Conservation (phyloP, 2,888 invertebrate species). For the Hydrotaea cyrtoneurina region DNA sequence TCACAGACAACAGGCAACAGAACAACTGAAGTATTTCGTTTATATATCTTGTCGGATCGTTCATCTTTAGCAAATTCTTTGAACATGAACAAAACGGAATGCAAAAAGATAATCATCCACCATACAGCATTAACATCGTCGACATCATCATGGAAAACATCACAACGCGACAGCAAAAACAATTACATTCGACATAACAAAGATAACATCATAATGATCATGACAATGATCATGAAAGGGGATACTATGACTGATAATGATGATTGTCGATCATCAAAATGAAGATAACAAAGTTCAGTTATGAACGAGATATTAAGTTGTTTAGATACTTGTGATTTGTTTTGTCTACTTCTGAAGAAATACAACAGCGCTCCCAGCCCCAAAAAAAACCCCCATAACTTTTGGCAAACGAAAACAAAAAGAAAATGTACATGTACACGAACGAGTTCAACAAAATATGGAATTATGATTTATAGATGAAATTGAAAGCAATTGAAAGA, state of each 20-base stretch:
- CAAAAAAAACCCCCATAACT: not conserved
- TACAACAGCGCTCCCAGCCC: not conserved
- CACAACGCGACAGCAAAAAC: constrained; percentile 14
- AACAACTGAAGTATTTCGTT: constrained; percentile 43
- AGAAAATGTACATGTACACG: no score
- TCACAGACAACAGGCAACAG: constrained; percentile 60
- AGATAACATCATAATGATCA: constrained; percentile 68
- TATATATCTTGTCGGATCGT: constrained; percentile 32
- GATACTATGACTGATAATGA: constrained; percentile 32
- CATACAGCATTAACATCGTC: constrained; percentile 41
- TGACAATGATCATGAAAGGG: constrained; percentile 68
- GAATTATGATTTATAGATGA: constrained; percentile 32
- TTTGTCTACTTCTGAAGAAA: constrained; percentile 39
- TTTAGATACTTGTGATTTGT: constrained; percentile 58
- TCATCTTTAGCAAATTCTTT: not conserved
- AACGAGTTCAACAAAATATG: not conserved
- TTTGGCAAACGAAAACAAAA: constrained; percentile 26
- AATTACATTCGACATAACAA: constrained; percentile 41
- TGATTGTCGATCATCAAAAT: not conserved
- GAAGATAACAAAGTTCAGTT: constrained; percentile 43
- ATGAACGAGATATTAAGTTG: constrained; percentile 54
- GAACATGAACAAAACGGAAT: constrained; percentile 35
- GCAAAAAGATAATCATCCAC: constrained; percentile 55
- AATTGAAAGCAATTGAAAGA: constrained; percentile 27
- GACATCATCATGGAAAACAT: not conserved